phyloP scores from a whole-genome alignment of 2,888 invertebrate species.

The Mayetiola destructor region DNA sequence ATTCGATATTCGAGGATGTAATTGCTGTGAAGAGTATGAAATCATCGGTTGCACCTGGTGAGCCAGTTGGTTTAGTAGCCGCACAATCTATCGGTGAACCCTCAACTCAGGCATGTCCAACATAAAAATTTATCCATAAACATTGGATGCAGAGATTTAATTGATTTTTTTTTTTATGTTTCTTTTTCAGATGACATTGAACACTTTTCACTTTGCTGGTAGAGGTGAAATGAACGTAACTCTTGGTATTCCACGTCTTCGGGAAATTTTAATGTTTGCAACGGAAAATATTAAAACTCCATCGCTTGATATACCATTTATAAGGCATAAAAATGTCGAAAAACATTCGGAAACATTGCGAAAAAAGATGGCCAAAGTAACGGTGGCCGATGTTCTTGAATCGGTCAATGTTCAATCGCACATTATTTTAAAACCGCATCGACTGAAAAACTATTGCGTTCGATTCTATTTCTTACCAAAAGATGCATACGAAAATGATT shows the following conservation, averaged over 20 bases:
- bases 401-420: slow-evolving; percentile 31
- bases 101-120: no score
- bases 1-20: slow-evolving; percentile 45
- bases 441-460: slow-evolving; percentile 50
- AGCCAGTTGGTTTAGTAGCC: slow-evolving; percentile 80
- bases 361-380: slow-evolving; percentile 60
- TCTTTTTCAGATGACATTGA: slow-evolving; percentile 84
- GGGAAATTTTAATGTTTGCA: slow-evolving; percentile 95
- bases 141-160: no score
- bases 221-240: slow-evolving; percentile 99
- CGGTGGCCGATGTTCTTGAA: slow-evolving; percentile 64
- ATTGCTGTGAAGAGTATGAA: slow-evolving; percentile 63
- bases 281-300: slow-evolving; percentile 90
- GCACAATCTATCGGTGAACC: slow-evolving; percentile 99
- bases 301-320: slow-evolving; percentile 85
- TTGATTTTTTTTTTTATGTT: background rate
- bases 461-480: slow-evolving; percentile 60
- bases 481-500: slow-evolving; percentile 56
- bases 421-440: slow-evolving; percentile 40
- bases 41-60: slow-evolving; percentile 75
- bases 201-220: slow-evolving; percentile 99
- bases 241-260: slow-evolving; percentile 91
- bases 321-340: slow-evolving; percentile 37
- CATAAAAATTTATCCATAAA: no score
- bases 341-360: slow-evolving; percentile 52